Conservation (phyloP, 2,888 invertebrate species). For the Furcula furcula region DNA sequence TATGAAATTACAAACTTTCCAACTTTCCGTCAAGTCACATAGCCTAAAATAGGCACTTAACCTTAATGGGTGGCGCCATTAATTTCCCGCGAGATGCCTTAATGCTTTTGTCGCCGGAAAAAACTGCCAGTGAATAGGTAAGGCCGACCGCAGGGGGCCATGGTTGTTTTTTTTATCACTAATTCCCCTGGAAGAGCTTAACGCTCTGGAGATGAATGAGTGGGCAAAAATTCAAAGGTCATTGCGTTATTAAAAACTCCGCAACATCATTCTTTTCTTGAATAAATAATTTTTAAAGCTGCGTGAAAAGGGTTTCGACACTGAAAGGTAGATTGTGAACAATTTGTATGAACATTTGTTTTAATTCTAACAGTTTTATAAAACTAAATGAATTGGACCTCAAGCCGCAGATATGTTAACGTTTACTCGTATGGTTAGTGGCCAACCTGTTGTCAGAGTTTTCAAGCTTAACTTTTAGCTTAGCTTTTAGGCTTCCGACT, state of each 20-base stretch:
- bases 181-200: constrained; percentile 32
- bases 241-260: constrained; percentile 31
- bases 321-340: no score
- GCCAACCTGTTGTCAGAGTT: no score
- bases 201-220: constrained; percentile 30
- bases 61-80: constrained; percentile 66
- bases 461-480: no score
- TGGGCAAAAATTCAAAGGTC: constrained; percentile 22
- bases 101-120: constrained; percentile 61
- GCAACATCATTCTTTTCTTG: constrained; percentile 26
- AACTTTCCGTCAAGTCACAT: constrained; percentile 67
- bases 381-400: no score
- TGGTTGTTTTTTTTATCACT: constrained; percentile 34
- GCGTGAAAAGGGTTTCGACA: no score
- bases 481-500: no score
- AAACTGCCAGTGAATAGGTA: constrained; percentile 52
- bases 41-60: constrained; percentile 68
- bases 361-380: no score
- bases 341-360: no score
- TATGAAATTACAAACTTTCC: constrained; percentile 41
- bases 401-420: no score
- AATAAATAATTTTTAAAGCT: constrained; percentile 16
- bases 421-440: no score
- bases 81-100: constrained; percentile 64
- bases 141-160: constrained; percentile 36